Evolutionary conservation across 1,140 invertebrate species (phyloP).

Genomic region (Saccostrea cuccullata): DNA sequence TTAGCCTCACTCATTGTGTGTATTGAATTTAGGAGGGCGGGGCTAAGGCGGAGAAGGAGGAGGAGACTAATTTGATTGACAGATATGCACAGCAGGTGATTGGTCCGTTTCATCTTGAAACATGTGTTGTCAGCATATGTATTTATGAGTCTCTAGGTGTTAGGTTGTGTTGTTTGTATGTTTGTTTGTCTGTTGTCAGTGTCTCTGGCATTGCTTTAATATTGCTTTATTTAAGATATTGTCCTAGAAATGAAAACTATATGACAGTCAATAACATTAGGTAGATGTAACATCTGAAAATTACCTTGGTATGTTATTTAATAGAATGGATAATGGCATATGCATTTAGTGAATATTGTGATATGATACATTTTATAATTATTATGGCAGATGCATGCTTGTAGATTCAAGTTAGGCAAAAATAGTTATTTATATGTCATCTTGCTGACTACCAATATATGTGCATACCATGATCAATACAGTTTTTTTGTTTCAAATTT

Average conservation of each 20-base stretch:
- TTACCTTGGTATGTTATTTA: too few species aligned
- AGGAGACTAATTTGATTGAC: constrained; percentile 16
- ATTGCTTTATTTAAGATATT: not conserved
- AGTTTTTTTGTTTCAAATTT: too few species aligned
- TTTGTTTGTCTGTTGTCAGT: not conserved
- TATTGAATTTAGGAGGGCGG: constrained; percentile 12
- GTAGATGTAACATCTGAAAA: too few species aligned
- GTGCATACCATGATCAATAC: too few species aligned
- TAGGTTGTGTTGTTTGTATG: not conserved
- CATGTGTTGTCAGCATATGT: constrained; percentile 4
- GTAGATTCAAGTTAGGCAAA: too few species aligned
- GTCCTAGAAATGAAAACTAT: not conserved
- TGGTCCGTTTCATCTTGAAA: not conserved
- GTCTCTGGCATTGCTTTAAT: not conserved
- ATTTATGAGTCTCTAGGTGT: not conserved
- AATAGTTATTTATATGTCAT: too few species aligned
- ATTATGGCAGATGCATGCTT: too few species aligned
- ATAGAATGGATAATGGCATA: too few species aligned
- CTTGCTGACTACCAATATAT: too few species aligned
- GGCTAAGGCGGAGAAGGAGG: constrained; percentile 8
- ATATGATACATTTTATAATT: too few species aligned
- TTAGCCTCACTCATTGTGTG: not conserved
- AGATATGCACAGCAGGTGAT: constrained; percentile 9
- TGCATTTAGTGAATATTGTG: too few species aligned
- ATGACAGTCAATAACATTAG: not conserved